phyloP scores from a whole-genome alignment of 2,113 vertebrate genomes.

The Anser brachyrhynchus region DNA sequence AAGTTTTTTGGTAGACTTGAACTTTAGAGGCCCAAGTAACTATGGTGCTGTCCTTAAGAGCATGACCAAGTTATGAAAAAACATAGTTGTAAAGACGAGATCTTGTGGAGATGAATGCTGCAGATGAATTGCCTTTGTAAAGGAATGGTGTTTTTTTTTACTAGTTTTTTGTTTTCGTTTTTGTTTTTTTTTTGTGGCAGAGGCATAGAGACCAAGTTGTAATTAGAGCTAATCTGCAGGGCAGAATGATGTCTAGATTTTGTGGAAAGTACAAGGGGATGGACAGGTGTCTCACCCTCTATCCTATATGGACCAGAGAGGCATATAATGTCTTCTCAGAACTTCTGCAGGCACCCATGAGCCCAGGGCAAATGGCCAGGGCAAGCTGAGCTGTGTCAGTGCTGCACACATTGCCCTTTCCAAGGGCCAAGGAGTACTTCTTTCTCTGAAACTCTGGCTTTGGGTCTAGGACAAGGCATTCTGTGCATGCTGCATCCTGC shows the following conservation, averaged over 20 bases:
- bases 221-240: not conserved
- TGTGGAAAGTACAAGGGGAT: not conserved
- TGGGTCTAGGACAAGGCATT: not conserved
- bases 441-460: not conserved
- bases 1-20: not conserved
- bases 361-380: not conserved
- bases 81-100: not conserved
- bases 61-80: not conserved
- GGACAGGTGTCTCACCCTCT: not conserved
- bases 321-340: not conserved
- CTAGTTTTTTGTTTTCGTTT: not conserved
- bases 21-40: not conserved
- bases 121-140: not conserved
- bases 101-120: not conserved
- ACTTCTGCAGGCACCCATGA: not conserved
- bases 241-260: not conserved
- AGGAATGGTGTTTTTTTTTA: not conserved
- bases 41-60: not conserved
- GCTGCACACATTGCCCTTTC: not conserved
- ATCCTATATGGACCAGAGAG: not conserved
- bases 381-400: not conserved
- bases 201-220: not conserved
- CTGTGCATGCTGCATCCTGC: not conserved
- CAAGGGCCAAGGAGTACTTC: not conserved
- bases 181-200: not conserved